Conservation (phyloP, 64 coral and sea anemone species). For the Stichodactyla mertensii region DNA sequence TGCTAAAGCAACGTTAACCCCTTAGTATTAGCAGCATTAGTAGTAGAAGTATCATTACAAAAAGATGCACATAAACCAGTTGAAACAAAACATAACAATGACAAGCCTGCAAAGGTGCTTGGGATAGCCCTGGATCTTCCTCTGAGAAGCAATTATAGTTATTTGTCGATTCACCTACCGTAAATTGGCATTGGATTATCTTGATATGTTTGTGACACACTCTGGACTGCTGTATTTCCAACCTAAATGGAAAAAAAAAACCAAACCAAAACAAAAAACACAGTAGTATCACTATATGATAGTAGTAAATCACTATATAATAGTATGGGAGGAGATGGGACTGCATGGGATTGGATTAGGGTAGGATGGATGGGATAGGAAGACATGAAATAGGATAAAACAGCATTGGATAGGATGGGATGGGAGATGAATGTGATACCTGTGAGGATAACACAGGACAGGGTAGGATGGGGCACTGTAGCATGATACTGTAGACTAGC, state of each 20-base stretch:
- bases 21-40: no score
- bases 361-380: no score
- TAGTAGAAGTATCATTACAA: no score
- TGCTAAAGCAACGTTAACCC: no score
- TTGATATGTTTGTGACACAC: conserved; percentile 36
- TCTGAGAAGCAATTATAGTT: neutral
- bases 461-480: no score
- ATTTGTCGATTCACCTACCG: conserved; percentile 6
- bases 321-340: neutral
- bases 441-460: neutral
- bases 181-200: conserved; percentile 42
- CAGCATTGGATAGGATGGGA: neutral
- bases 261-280: neutral
- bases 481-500: no score
- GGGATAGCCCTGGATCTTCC: no score
- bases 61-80: no score
- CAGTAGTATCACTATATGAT: no score
- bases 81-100: no score
- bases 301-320: conserved; percentile 13
- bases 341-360: neutral
- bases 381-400: neutral
- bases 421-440: no score
- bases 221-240: conserved; percentile 27
- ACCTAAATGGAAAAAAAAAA: neutral
- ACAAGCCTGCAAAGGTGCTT: neutral